Evolutionary conservation across 2,113 vertebrate species (phyloP), one percentile per base, ranked within the genome.

Genomic region (Rhabdornis inornatus): DNA sequence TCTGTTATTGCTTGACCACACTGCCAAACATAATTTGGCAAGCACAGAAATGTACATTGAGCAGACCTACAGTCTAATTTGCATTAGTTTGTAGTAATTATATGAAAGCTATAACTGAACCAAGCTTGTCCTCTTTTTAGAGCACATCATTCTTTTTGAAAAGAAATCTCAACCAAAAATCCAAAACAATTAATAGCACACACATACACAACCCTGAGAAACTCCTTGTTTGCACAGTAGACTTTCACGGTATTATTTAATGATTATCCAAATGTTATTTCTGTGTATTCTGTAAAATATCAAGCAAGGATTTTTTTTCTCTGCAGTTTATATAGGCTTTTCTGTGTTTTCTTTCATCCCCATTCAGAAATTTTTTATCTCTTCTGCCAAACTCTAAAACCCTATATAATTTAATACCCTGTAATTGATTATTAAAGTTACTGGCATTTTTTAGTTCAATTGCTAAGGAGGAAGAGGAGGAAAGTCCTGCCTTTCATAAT

Each of bases 1-100:
- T 98, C 98, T 98, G 98, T 98, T 98, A 97, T 98, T 98, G 98
- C 98, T 98, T 99, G 98, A 98, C 98, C 97, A 95, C 97, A 97
- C 97, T 98, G 98, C 98, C 98, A 98, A 98, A 98, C 97, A 98
- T 97, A 97, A 98, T 98, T 98, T 98, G 97, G 97, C 97, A 98
- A 94, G 97, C 97, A 95, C 95, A 98, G 97, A 98, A 98, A 97
- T 98, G 97, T 98, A 99, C 98, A 98, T 98, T 98, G 98, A 98
- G 98, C 98, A 99, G 98, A 98, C 96, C 98, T 98, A 96, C 96
- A 97, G 94, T 97, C 97, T 98, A 97, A 96, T 97, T 98, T 98
- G 97, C 98, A 98, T 97, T 98, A 97, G 98, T 97, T 97, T 97
- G 97, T 97, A 96, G 97, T 98, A 98, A 98, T 98, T 98, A 97